phyloP scores from a whole-genome alignment of 2,113 vertebrate genomes.

The Cryptotis parvus region DNA sequence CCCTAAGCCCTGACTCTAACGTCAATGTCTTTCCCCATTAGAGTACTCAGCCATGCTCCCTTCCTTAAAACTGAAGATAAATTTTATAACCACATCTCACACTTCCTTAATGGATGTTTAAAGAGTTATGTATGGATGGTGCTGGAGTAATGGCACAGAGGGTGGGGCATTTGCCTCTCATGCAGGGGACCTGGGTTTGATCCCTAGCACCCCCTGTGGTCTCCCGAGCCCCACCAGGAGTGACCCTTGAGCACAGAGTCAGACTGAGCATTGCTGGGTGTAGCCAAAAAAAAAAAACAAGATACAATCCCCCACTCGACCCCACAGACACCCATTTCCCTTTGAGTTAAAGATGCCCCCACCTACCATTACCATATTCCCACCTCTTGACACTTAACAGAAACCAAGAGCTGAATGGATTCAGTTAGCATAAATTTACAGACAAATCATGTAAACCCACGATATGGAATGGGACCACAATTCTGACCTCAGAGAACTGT shows the following conservation, averaged over 20 bases:
- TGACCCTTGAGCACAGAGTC: too few species aligned
- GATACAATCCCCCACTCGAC: too few species aligned
- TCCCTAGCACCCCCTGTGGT: too few species aligned
- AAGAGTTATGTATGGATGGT: too few species aligned
- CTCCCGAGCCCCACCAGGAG: too few species aligned
- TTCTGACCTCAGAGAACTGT: conserved; percentile 8
- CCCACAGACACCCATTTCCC: not conserved
- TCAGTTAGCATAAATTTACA: not conserved
- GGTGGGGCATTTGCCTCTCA: too few species aligned
- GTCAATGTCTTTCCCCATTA: not conserved
- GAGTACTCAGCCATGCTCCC: not conserved
- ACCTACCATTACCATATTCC: too few species aligned
- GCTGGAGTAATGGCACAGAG: too few species aligned
- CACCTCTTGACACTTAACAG: not conserved
- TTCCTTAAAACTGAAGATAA: not conserved
- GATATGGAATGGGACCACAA: rapidly evolving
- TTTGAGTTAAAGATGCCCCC: not conserved
- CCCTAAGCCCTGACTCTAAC: not conserved
- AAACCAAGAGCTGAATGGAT: not conserved
- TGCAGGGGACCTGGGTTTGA: too few species aligned
- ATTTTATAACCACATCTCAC: not conserved
- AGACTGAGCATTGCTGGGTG: too few species aligned
- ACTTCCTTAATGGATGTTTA: not conserved
- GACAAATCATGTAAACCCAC: not conserved
- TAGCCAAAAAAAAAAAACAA: too few species aligned